Base-by-base conservation (phyloP, 2,888 invertebrate genomes). In the Pandemis heparana region DNA sequence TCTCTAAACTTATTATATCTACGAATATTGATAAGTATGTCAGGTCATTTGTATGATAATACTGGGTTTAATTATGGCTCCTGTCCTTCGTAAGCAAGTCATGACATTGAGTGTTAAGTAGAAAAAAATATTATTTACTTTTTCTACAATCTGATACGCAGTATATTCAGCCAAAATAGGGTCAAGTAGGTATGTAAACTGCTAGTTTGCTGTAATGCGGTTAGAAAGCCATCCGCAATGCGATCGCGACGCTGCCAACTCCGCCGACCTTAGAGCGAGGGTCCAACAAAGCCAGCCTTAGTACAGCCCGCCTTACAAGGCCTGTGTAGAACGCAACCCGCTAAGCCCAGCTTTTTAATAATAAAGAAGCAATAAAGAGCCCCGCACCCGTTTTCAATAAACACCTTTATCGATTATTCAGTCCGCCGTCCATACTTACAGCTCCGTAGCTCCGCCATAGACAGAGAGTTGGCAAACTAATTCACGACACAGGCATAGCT, bases 401-500 rank as follows among this genome's bases (percentile, higher is more conserved):
- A 94, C 94, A 94, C 94, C 94, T 94, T 92, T 94, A 94, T 94
- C 93, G 94, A 94, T 94, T 94, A 94, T 94, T 94, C 93, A 93
- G 91, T 85, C 86, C 89, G 91, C 85, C 92, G 91, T 92, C 93
- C 92, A 93, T 94, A 94, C 94, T 93, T 93, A 94, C 93, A 92
- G 89, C 87, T 88, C 87, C 88, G 86, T 88, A 89, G 92, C 92
- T 89, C 89, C 92, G 92, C 92, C 92, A 94, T 93, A 93, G 94
- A 94, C 94, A 92, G 92, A 92, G 92, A 94, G 94, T 94, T 94
- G 90, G 92, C 91, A 92, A 93, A 94, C 94, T 94, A 94, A 94
- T 94, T 93, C 93, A 89, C 94, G 92, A 94, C 94, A 93, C 92
- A 94, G 92, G 93, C 93, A 94, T 93, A 93, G 93, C 93, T 92